These are phyloP conservation scores for Popillia japonica DNA, from an alignment of 1,140 invertebrate genomes.

Conservation along the genomic window DNA sequence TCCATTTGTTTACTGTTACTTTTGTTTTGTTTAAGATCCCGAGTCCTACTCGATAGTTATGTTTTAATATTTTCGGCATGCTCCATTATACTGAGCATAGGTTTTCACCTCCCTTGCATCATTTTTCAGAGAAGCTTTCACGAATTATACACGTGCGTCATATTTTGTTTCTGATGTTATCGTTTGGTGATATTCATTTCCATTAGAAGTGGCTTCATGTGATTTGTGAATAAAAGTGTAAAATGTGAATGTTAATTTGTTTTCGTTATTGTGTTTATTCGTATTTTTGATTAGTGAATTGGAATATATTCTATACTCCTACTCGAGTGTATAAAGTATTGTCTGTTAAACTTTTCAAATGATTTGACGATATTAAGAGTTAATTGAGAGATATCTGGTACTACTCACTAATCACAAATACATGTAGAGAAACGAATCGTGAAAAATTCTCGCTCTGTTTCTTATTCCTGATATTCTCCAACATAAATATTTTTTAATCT, in stretches of 20 bases:
- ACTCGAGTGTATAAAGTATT: too few relatives aligned
- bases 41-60: conserved; percentile 12
- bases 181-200: background rate
- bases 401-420: conserved; percentile 2
- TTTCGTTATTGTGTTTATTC: conserved; percentile 9
- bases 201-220: conserved; percentile 15
- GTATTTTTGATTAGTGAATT: conserved; percentile 16
- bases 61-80: background rate
- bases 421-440: background rate
- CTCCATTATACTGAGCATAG: background rate
- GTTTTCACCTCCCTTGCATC: background rate
- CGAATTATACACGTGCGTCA: background rate
- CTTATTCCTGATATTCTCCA: background rate
- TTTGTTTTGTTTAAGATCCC: conserved; percentile 45
- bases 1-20: conserved; percentile 38
- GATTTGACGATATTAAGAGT: too few relatives aligned
- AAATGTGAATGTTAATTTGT: conserved; percentile 12
- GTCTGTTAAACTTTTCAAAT: too few relatives aligned
- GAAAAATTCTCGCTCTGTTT: conserved; percentile 23
- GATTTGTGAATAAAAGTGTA: conserved; percentile 13
- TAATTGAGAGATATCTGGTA: background rate
- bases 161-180: background rate
- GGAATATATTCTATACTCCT: too few relatives aligned
- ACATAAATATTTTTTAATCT: conserved; percentile 8
- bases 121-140: conserved; percentile 21